These are phyloP conservation scores for Synchiropus splendidus DNA, from an alignment of 2,113 vertebrate genomes.

Conservation along the genomic window DNA sequence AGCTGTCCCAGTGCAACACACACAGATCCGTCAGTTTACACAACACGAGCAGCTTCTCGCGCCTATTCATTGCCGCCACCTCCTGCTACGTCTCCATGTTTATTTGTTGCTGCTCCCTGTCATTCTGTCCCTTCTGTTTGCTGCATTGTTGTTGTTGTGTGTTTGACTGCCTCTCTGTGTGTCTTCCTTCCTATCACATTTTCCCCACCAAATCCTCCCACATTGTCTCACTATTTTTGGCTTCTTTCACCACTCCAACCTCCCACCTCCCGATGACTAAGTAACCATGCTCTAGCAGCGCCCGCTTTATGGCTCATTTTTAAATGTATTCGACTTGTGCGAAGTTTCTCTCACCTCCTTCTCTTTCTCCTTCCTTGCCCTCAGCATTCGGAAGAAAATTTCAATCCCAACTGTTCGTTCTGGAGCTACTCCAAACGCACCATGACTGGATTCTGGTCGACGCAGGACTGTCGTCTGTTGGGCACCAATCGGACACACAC, in stretches of 20 bases:
- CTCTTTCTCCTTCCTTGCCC: constrained; percentile 9
- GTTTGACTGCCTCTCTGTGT: constrained; percentile 33
- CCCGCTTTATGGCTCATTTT: constrained; percentile 7
- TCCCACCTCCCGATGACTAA: constrained; percentile 38
- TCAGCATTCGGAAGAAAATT: constrained; percentile 94
- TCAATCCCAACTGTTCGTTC: constrained; percentile 98
- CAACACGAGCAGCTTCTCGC: constrained; percentile 33
- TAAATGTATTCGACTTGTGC: constrained; percentile 7
- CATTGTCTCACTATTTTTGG: constrained; percentile 34
- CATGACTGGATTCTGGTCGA: constrained; percentile 96
- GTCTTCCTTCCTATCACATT: constrained; percentile 23
- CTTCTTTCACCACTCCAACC: constrained; percentile 16
- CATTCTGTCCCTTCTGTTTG: constrained; percentile 55
- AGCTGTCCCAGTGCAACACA: constrained; percentile 23
- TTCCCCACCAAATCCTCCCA: constrained; percentile 29
- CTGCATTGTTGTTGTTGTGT: constrained; percentile 48
- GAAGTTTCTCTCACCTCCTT: constrained; percentile 5
- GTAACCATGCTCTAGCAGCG: constrained; percentile 21
- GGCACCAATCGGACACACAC: constrained; percentile 93
- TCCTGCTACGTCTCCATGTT: constrained; percentile 50
- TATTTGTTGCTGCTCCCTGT: constrained; percentile 48
- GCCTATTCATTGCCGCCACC: constrained; percentile 26
- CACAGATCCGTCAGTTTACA: constrained; percentile 35
- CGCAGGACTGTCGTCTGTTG: constrained; percentile 90
- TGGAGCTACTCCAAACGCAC: constrained; percentile 98